phyloP scores from a whole-genome alignment of 2,888 invertebrate genomes.

The Macropis europaea region DNA sequence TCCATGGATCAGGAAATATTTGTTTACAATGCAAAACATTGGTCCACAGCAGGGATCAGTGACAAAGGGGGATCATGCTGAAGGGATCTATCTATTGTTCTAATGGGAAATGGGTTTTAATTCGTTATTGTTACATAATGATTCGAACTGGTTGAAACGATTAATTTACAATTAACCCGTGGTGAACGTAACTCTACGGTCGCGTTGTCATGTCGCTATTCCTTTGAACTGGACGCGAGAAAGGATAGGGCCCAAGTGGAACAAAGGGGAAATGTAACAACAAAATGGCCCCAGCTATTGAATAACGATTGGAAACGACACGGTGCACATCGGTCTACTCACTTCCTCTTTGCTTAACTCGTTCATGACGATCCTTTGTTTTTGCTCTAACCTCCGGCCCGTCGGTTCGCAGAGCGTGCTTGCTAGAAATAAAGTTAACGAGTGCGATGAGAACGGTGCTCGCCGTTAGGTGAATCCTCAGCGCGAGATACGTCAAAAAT shows the following conservation, averaged over 20 bases:
- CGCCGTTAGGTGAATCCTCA: conserved; percentile 52
- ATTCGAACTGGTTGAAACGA: conserved; percentile 18
- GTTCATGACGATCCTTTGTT: conserved; percentile 83
- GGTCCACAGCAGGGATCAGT: not conserved
- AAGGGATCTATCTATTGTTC: not conserved
- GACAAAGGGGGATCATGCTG: conserved; percentile 1
- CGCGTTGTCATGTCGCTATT: conserved; percentile 2
- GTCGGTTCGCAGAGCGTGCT: no score
- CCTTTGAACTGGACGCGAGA: not conserved
- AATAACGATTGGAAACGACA: conserved; percentile 48
- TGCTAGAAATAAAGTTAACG: conserved; percentile 43
- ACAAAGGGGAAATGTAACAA: conserved; percentile 35
- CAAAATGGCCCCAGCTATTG: conserved; percentile 31
- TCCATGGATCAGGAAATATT: not conserved
- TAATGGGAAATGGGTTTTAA: conserved; percentile 10
- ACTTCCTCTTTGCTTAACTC: conserved; percentile 95
- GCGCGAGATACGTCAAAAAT: conserved; percentile 74
- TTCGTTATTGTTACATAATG: conserved; percentile 48
- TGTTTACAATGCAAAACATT: conserved; percentile 6
- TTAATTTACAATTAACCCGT: conserved; percentile 23
- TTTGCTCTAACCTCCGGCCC: conserved; percentile 39
- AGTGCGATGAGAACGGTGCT: conserved; percentile 55
- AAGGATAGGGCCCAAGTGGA: not conserved
- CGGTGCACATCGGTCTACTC: conserved; percentile 78
- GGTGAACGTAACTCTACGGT: conserved; percentile 10